These are phyloP conservation scores for Siniperca obscura DNA, from an alignment of 2,797 vertebrate species.

Conservation along the genomic window DNA sequence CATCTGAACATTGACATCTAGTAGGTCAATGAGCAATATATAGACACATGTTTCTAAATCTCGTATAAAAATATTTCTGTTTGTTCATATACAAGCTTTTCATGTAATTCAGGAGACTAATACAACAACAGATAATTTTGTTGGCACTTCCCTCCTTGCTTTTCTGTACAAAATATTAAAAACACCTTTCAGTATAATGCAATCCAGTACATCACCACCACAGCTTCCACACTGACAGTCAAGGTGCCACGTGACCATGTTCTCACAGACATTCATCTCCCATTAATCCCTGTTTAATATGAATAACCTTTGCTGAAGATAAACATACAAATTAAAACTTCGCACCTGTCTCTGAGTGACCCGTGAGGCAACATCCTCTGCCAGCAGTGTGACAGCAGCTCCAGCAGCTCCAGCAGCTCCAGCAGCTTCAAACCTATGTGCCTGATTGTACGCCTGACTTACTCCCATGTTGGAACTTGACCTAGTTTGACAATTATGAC, in stretches of 20 bases:
- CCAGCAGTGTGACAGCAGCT: slow-evolving; percentile 10
- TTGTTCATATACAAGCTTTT: neutral
- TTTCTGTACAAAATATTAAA: neutral
- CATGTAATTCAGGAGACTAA: neutral
- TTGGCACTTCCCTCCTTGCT: neutral
- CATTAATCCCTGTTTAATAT: slow-evolving; percentile 40
- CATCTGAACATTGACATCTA: neutral
- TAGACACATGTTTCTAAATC: neutral
- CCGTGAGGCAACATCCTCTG: slow-evolving; percentile 25
- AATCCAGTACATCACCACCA: neutral
- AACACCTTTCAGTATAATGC: neutral
- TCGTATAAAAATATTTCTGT: neutral
- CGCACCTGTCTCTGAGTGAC: slow-evolving; percentile 11
- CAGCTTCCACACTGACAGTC: slow-evolving; percentile 16
- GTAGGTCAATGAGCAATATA: neutral
- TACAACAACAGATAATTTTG: neutral
- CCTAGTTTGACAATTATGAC: slow-evolving; percentile 31
- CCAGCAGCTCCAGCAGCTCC: neutral
- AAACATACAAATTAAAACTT: slow-evolving; percentile 28
- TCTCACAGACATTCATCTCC: slow-evolving; percentile 11
- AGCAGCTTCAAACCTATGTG: neutral
- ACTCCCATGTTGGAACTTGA: slow-evolving; percentile 61
- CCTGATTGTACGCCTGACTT: slow-evolving; percentile 3
- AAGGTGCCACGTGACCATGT: neutral
- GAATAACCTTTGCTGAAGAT: slow-evolving; percentile 19